Conservation (phyloP, 2,888 invertebrate species). For the Tryphoninae sp. region DNA sequence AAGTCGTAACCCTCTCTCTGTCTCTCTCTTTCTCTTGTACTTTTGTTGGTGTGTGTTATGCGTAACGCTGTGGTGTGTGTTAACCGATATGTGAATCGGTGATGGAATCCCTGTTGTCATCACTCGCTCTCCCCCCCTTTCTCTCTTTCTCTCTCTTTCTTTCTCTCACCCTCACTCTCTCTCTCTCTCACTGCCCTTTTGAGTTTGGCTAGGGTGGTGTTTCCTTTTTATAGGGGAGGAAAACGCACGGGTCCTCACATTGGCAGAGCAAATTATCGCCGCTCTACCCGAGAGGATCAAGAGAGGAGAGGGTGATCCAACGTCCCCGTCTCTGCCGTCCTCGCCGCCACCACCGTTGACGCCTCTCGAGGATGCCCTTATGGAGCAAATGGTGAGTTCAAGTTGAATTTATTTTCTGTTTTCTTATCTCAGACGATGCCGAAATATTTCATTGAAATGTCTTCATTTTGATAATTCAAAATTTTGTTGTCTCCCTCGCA, state of each 20-base stretch:
- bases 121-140: slow-evolving; percentile 19
- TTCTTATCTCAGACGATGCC: neutral
- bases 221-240: slow-evolving; percentile 90
- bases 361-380: slow-evolving; percentile 79
- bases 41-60: slow-evolving; percentile 17
- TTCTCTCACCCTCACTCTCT: slow-evolving; percentile 44
- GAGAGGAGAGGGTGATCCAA: slow-evolving; percentile 82
- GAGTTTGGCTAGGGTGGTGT: slow-evolving; percentile 75
- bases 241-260: slow-evolving; percentile 94
- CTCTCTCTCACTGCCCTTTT: slow-evolving; percentile 66
- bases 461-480: neutral
- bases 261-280: slow-evolving; percentile 99
- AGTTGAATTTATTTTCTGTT: slow-evolving; percentile 4
- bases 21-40: neutral
- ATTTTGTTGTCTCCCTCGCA: slow-evolving; percentile 59
- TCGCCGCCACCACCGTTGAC: slow-evolving; percentile 77
- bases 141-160: slow-evolving; percentile 56
- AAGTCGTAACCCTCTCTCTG: neutral
- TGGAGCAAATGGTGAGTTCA: slow-evolving; percentile 81
- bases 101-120: slow-evolving; percentile 19
- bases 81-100: neutral
- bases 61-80: slow-evolving; percentile 60
- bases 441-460: neutral
- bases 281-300: slow-evolving; percentile 99
- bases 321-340: slow-evolving; percentile 80